Evolutionary conservation across 1,140 invertebrate genomes (phyloP).

Genomic region (Limonius californicus): DNA sequence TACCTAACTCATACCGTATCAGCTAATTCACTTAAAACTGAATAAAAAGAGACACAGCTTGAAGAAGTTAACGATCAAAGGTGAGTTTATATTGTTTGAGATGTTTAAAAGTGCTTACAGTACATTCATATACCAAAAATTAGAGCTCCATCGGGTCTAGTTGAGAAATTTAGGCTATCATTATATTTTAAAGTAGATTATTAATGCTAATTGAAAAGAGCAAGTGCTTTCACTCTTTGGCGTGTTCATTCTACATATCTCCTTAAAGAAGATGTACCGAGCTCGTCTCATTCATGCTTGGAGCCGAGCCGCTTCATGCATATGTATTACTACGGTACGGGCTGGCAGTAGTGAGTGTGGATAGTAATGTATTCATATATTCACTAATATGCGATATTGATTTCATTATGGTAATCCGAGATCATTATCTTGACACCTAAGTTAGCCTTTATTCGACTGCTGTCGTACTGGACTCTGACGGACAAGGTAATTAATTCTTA

Average conservation of each 20-base stretch:
- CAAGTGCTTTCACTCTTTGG: slow-evolving; percentile 16
- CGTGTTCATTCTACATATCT: slow-evolving; percentile 16
- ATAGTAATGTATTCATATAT: slow-evolving; percentile 43
- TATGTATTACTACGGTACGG: slow-evolving; percentile 28
- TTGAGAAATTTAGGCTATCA: no score
- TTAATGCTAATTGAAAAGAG: slow-evolving; percentile 5
- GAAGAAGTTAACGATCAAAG: no score
- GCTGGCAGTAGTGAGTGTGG: slow-evolving; percentile 23
- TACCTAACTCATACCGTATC: no score
- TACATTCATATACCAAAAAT: no score
- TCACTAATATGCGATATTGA: slow-evolving; percentile 45
- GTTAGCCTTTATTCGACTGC: slow-evolving; percentile 38
- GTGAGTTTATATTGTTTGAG: no score
- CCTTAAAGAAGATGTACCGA: slow-evolving; percentile 23
- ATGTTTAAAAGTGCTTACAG: no score
- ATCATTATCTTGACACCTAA: slow-evolving; percentile 43
- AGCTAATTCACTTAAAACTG: no score
- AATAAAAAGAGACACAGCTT: no score
- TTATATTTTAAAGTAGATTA: neutral
- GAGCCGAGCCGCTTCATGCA: slow-evolving; percentile 25
- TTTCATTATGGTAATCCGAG: slow-evolving; percentile 44
- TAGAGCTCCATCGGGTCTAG: no score
- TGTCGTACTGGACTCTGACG: slow-evolving; percentile 26
- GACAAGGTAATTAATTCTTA: slow-evolving; percentile 32
- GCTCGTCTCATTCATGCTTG: slow-evolving; percentile 15